Percentiles rank a stretch among this genome's conserved stretches.
Evolutionary conservation across 2,888 invertebrate species (phyloP).

Genomic region (Dryadula phaetusa): DNA sequence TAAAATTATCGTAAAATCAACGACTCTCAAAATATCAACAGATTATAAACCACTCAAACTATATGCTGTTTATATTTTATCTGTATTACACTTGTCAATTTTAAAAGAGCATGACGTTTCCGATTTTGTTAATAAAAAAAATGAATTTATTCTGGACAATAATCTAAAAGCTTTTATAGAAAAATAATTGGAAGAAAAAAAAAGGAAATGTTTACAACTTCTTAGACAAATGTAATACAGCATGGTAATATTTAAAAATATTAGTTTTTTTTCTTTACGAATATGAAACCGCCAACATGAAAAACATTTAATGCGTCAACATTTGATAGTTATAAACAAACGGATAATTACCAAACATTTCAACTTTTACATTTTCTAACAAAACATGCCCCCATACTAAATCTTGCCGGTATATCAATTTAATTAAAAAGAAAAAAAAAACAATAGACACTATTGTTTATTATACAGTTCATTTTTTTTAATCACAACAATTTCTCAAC

Average conservation of each 20-base stretch:
- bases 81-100: constrained; percentile 14
- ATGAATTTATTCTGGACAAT: too few relatives aligned
- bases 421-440: not conserved
- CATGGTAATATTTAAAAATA: constrained; percentile 3
- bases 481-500: not conserved
- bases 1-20: constrained; percentile 32
- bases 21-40: constrained; percentile 29
- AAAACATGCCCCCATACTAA: constrained; percentile 11
- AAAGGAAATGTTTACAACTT: too few relatives aligned
- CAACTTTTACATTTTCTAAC: constrained; percentile 1
- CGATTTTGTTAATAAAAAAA: not conserved
- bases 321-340: constrained; percentile 1
- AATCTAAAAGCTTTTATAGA: too few relatives aligned
- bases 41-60: constrained; percentile 21
- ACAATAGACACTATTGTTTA: not conserved
- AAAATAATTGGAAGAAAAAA: too few relatives aligned
- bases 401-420: not conserved
- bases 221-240: constrained; percentile 19
- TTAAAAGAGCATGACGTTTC: not conserved
- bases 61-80: constrained; percentile 3
- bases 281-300: too few relatives aligned
- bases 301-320: not conserved
- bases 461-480: not conserved
- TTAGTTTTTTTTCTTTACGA: too few relatives aligned
- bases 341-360: not conserved